Conservation (phyloP, 2,113 vertebrate species). For the Boleophthalmus pectinirostris region DNA sequence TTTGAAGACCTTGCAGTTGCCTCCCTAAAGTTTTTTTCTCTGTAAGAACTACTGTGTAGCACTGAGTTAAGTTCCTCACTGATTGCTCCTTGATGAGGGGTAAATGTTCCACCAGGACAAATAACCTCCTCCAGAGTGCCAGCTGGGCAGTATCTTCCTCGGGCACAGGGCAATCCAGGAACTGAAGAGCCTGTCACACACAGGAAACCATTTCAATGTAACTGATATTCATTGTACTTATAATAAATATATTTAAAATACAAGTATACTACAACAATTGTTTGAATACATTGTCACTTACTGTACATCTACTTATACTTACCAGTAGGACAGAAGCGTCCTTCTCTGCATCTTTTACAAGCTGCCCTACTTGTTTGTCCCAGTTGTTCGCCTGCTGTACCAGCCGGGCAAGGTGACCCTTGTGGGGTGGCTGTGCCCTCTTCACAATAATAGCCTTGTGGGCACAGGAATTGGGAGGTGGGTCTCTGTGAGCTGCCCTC, state of each 20-base stretch:
- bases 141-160: constrained; percentile 82
- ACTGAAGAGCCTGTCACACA: constrained; percentile 70
- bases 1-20: background rate
- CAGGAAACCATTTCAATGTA: constrained; percentile 2
- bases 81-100: constrained; percentile 79
- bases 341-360: constrained; percentile 81
- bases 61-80: constrained; percentile 59
- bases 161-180: constrained; percentile 79
- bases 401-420: constrained; percentile 81
- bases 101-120: constrained; percentile 81
- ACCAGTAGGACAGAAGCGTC: constrained; percentile 82
- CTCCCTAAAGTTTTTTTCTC: background rate
- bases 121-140: constrained; percentile 76
- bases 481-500: constrained; percentile 77
- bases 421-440: constrained; percentile 77
- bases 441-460: constrained; percentile 82
- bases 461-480: constrained; percentile 77
- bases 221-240: background rate
- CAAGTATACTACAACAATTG: background rate
- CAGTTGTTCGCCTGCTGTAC: constrained; percentile 80
- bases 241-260: background rate
- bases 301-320: constrained; percentile 31
- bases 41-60: background rate
- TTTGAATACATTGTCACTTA: background rate
- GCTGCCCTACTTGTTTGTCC: constrained; percentile 82